These are phyloP conservation scores for Papilio glaucus DNA, from an alignment of 1,140 invertebrate species.

Conservation along the genomic window DNA sequence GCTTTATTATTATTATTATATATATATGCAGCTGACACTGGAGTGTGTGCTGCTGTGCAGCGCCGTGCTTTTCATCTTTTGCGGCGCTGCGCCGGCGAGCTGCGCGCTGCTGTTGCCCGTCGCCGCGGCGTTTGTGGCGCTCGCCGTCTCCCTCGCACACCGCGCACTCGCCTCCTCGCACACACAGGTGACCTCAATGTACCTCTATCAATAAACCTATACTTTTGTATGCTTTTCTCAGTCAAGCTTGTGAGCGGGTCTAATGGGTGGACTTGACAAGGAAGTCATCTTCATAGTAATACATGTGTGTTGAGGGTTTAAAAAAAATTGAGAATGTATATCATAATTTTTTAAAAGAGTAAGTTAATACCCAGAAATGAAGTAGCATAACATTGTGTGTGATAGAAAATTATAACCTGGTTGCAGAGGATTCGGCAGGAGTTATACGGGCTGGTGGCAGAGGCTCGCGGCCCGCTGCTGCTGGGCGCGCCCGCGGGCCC, in stretches of 20 bases:
- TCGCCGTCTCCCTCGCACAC: slow-evolving; percentile 44
- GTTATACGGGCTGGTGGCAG: slow-evolving; percentile 58
- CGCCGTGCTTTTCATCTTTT: slow-evolving; percentile 68
- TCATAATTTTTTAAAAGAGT: too few species aligned
- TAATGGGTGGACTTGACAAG: too few species aligned
- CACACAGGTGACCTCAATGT: slow-evolving; percentile 45
- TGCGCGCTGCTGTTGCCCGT: slow-evolving; percentile 48
- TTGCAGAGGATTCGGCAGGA: slow-evolving; percentile 52
- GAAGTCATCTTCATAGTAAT: too few species aligned
- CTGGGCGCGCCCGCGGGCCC: slow-evolving; percentile 31
- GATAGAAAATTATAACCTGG: neutral
- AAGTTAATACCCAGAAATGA: too few species aligned
- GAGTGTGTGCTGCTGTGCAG: slow-evolving; percentile 58
- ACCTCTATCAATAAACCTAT: neutral
- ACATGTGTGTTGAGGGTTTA: too few species aligned
- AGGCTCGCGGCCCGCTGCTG: slow-evolving; percentile 48
- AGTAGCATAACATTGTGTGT: neutral
- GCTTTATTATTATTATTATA: too few species aligned
- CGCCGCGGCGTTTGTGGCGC: slow-evolving; percentile 42
- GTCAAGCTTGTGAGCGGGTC: neutral
- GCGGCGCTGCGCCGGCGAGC: slow-evolving; percentile 48
- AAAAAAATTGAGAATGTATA: too few species aligned
- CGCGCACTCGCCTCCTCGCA: slow-evolving; percentile 45
- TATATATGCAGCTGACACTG: slow-evolving; percentile 56
- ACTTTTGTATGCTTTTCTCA: slow-evolving; percentile 22